Conservation (phyloP, 2,797 vertebrate genomes). For the Merluccius polli region DNA sequence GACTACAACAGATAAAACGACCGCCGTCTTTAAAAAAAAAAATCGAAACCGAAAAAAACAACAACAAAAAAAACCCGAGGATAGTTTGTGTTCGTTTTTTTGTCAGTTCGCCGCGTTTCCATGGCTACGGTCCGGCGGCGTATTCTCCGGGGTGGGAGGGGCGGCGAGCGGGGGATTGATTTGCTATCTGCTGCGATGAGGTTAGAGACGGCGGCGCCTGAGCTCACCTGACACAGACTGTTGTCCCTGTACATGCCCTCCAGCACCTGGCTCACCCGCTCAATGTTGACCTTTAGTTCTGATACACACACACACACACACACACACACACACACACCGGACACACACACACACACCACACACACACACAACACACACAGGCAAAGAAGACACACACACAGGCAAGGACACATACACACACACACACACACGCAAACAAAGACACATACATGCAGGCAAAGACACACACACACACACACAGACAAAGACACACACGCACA, state of each 20-base stretch:
- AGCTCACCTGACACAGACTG: conserved; percentile 85
- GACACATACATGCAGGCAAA: conserved; percentile 13
- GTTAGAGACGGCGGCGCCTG: conserved; percentile 21
- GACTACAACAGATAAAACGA: not conserved
- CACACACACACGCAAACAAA: conserved; percentile 42
- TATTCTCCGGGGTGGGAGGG: conserved; percentile 7
- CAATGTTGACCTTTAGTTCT: conserved; percentile 88
- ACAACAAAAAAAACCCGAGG: not conserved
- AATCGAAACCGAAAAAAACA: no score
- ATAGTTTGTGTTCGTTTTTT: not conserved
- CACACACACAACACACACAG: not conserved
- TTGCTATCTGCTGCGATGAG: conserved; percentile 28
- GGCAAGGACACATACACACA: conserved; percentile 30
- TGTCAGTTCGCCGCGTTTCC: not conserved
- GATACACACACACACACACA: conserved; percentile 46
- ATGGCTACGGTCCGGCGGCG: not conserved
- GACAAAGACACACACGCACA: conserved; percentile 34
- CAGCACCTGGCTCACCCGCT: conserved; percentile 72
- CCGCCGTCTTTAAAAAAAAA: no score
- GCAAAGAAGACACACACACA: conserved; percentile 35
- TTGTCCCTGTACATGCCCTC: conserved; percentile 89
- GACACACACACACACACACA: conserved; percentile 36
- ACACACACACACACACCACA: conserved; percentile 36
- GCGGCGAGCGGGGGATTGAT: conserved; percentile 1
- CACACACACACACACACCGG: conserved; percentile 35